These are phyloP conservation scores for Hipposideros armiger DNA, from an alignment of 2,113 vertebrate genomes.

Conservation along the genomic window DNA sequence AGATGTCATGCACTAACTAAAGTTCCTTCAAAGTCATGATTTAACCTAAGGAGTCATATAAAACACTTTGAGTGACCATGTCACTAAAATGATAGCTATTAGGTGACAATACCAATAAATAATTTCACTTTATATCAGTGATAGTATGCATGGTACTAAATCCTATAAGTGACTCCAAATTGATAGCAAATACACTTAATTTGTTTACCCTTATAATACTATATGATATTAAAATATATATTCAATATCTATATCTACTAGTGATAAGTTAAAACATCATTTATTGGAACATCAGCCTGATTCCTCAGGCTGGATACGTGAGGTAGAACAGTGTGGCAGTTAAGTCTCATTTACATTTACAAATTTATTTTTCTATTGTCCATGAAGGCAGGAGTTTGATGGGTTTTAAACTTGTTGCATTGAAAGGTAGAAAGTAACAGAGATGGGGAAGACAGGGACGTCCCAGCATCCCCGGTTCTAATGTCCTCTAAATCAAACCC, in stretches of 20 bases:
- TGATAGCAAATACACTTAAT: neutral
- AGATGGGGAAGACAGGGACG: neutral
- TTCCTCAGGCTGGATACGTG: neutral
- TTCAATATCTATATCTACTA: neutral
- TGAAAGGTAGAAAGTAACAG: neutral
- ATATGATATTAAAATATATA: neutral
- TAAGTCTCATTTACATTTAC: neutral
- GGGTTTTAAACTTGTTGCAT: neutral
- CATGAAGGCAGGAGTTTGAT: neutral
- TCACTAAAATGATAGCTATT: neutral
- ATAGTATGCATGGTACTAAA: neutral
- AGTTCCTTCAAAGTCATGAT: neutral
- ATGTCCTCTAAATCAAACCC: neutral
- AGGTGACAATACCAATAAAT: neutral
- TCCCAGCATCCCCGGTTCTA: neutral
- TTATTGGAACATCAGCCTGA: neutral
- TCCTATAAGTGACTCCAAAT: neutral
- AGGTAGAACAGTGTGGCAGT: neutral
- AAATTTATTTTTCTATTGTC: neutral
- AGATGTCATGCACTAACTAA: neutral
- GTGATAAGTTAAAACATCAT: neutral
- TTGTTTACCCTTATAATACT: neutral
- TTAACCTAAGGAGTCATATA: neutral
- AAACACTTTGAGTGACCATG: neutral
- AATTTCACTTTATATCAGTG: constrained; percentile 16